These are phyloP conservation scores for Synanthedon andrenaeformis DNA, from an alignment of 2,888 invertebrate genomes.

Conservation along the genomic window DNA sequence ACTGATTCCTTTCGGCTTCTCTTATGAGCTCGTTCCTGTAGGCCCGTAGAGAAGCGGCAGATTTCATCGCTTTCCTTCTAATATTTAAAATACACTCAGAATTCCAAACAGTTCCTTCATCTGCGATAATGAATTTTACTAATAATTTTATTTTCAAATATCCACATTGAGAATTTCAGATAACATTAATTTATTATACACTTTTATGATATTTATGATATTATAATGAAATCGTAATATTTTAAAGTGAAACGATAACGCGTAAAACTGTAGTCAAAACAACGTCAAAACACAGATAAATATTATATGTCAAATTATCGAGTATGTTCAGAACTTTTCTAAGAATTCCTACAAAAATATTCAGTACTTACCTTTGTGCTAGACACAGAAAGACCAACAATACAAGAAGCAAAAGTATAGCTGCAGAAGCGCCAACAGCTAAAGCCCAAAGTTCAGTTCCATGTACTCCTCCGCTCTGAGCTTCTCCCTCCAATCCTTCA, in stretches of 20 bases:
- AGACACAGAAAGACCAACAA: slow-evolving; percentile 61
- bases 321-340: too few species aligned
- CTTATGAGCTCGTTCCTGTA: slow-evolving; percentile 52
- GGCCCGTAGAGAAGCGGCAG: slow-evolving; percentile 49
- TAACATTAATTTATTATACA: too few species aligned
- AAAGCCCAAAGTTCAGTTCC: slow-evolving; percentile 72
- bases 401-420: slow-evolving; percentile 70
- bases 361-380: slow-evolving; percentile 40
- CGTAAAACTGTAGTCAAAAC: too few species aligned
- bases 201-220: too few species aligned
- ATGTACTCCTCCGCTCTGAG: slow-evolving; percentile 34
- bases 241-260: too few species aligned
- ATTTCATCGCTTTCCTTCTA: slow-evolving; percentile 52
- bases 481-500: slow-evolving; percentile 71
- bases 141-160: not conserved
- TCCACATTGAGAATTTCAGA: not conserved
- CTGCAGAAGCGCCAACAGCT: slow-evolving; percentile 72
- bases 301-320: too few species aligned
- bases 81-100: slow-evolving; percentile 10
- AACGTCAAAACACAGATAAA: too few species aligned
- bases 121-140: too few species aligned
- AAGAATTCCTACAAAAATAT: not conserved
- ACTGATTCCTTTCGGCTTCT: slow-evolving; percentile 56
- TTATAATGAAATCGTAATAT: too few species aligned
- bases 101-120: not conserved